Evolutionary conservation across 2,888 invertebrate genomes (phyloP).

Genomic region (Anticlea derivata): DNA sequence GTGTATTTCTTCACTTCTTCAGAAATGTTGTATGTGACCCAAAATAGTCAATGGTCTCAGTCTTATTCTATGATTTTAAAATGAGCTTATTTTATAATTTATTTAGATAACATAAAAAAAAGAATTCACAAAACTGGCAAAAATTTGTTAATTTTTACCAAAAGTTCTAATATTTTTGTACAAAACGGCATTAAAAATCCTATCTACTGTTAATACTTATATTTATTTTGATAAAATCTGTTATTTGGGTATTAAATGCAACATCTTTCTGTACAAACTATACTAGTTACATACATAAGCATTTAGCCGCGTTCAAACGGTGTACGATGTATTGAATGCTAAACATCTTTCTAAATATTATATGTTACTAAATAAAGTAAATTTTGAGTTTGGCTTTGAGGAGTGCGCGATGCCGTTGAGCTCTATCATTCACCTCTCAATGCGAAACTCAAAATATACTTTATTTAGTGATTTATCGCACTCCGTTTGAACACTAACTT

Average conservation of each 20-base stretch:
- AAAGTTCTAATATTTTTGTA: constrained; percentile 50
- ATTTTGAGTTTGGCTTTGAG: too few species aligned
- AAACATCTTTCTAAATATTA: too few species aligned
- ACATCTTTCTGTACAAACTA: constrained; percentile 23
- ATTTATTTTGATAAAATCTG: constrained; percentile 6
- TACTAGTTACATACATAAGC: too few species aligned
- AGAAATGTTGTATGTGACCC: background rate
- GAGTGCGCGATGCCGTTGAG: too few species aligned
- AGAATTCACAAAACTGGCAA: constrained; percentile 19
- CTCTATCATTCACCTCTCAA: too few species aligned
- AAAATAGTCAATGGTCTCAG: constrained; percentile 60
- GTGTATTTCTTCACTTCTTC: background rate
- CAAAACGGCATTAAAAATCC: constrained; percentile 61
- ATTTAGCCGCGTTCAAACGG: too few species aligned
- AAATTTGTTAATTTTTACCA: constrained; percentile 35
- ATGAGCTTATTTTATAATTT: constrained; percentile 15
- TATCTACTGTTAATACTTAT: constrained; percentile 54
- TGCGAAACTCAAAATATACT: too few species aligned
- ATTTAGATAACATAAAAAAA: constrained; percentile 10
- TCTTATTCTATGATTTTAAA: constrained; percentile 59
- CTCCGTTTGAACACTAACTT: too few species aligned
- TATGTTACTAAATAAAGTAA: too few species aligned
- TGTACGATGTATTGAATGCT: too few species aligned
- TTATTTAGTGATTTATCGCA: too few species aligned
- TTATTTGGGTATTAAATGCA: constrained; percentile 18